These are phyloP conservation scores for Ormia ochracea DNA, from an alignment of 2,888 invertebrate species.

Conservation along the genomic window DNA sequence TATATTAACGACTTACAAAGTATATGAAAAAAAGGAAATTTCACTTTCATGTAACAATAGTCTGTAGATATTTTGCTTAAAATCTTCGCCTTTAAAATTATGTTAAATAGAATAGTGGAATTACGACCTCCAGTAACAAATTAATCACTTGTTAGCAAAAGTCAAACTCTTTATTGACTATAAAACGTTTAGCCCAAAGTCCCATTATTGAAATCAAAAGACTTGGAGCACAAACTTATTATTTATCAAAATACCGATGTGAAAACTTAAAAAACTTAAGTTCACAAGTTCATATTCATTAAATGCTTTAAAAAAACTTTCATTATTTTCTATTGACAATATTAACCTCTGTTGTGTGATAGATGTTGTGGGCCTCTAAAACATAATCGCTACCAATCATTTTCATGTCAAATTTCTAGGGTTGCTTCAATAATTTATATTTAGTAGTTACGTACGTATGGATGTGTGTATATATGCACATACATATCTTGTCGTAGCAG, in stretches of 20 bases:
- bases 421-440: conserved; percentile 49
- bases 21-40: background rate
- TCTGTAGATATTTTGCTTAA: no score
- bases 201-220: background rate
- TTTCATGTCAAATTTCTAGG: conserved; percentile 70
- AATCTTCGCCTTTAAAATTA: no score
- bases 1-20: background rate
- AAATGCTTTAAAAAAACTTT: conserved; percentile 24
- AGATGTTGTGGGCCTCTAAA: conserved; percentile 91
- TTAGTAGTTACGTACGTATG: no score
- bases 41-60: no score
- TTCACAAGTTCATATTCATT: background rate
- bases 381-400: conserved; percentile 91
- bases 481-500: conserved; percentile 13
- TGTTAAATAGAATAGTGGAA: no score
- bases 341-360: conserved; percentile 89
- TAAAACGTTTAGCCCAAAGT: background rate
- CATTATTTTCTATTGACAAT: conserved; percentile 30
- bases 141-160: no score
- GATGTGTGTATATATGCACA: no score
- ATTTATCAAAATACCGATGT: background rate
- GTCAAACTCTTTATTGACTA: background rate
- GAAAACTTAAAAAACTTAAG: conserved; percentile 7
- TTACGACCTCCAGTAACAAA: no score
- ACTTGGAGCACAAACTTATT: conserved; percentile 3